Base-by-base conservation (phyloP, 2,888 invertebrate species). In the Tipula vernalis region DNA sequence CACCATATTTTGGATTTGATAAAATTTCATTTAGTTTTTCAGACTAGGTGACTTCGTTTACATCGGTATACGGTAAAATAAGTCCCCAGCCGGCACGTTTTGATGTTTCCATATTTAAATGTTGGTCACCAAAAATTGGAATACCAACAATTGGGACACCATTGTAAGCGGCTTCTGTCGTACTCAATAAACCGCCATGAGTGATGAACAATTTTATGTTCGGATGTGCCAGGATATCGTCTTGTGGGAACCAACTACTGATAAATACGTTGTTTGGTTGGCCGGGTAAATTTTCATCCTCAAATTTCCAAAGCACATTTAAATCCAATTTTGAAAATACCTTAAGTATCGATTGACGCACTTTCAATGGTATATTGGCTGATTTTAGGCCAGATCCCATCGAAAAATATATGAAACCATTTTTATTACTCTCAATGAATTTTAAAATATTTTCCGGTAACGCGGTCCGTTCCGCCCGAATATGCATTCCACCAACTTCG, bases 41-140 rank as follows among this genome's bases (percentile, higher is more conserved):
- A 1, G 44, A n/a, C 0, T 93, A 88, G 4, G 87, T 89, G 1
- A 90, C 89, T 85, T 90, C 89, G 0, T 89, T 91, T 3, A 93
- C 84, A 0, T 89, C 88, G 0, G 89, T 87, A 51, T 90, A 91
- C 57, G 90, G 89, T 0, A 93, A 88, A 0, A 88, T 89, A 3
- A 91, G 88, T 0, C 91, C 93, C 88, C 90, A 91, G 2, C 93
- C 93, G 83, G 89, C 89, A 4, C 89, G 87, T 86, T 90, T 91
- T 3, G 92, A 92, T 10, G 90, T 90, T 0, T 89, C 91, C 89
- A 93, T 92, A 87, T 93, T 93, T 15, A 91, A 88, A 87, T 91
- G 90, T 88, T 93, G 93, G 89, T 93, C 93, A 0, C 90, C 92
- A 87, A 92, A 92, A 15, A 93, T 89, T 0, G 93, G 93, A 85